Evolutionary conservation across 2,888 invertebrate genomes (phyloP).

Genomic region (Hirtodrosophila confusa): DNA sequence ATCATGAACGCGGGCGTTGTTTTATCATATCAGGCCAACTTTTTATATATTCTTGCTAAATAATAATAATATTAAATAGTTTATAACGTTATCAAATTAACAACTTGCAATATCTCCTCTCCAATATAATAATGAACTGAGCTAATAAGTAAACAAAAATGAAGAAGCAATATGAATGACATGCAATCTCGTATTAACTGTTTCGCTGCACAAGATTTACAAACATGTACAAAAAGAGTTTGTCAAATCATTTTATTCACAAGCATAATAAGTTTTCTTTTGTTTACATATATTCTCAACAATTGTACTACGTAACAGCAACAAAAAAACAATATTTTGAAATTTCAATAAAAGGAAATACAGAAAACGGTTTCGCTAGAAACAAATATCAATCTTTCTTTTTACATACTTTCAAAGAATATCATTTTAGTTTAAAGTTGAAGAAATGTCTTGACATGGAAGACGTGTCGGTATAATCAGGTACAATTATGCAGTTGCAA

Average conservation of each 20-base stretch:
- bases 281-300: slow-evolving; percentile 51
- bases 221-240: slow-evolving; percentile 42
- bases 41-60: slow-evolving; percentile 28
- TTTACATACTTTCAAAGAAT: not conserved
- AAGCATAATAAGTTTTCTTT: slow-evolving; percentile 38
- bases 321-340: slow-evolving; percentile 36
- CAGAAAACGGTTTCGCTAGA: slow-evolving; percentile 16
- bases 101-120: slow-evolving; percentile 48
- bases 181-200: slow-evolving; percentile 28
- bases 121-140: slow-evolving; percentile 40
- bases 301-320: slow-evolving; percentile 64
- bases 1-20: slow-evolving; percentile 37
- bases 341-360: slow-evolving; percentile 64
- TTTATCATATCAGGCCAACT: slow-evolving; percentile 44
- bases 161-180: slow-evolving; percentile 23
- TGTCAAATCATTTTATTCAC: slow-evolving; percentile 40
- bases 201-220: slow-evolving; percentile 37
- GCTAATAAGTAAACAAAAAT: slow-evolving; percentile 15
- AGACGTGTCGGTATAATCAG: no score
- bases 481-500: no score
- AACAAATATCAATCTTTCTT: slow-evolving; percentile 2
- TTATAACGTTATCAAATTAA: slow-evolving; percentile 28
- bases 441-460: no score
- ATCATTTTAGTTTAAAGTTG: no score
- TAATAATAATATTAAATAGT: slow-evolving; percentile 42